phyloP scores from a whole-genome alignment of 2,113 vertebrate species.

The Oostethus manadensis region DNA sequence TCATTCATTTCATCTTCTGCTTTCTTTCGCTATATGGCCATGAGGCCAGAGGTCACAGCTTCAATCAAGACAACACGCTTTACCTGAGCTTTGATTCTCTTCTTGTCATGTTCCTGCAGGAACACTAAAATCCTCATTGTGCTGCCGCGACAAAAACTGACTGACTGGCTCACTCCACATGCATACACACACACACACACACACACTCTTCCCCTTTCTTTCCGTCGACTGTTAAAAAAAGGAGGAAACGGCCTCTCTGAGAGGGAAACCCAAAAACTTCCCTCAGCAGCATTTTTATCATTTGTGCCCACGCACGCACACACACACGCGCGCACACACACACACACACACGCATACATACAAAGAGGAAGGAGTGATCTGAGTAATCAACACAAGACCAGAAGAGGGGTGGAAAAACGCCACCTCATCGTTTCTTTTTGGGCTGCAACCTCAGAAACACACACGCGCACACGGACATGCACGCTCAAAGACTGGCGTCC shows the following conservation, averaged over 20 bases:
- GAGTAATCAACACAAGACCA: background rate
- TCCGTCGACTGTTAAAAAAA: slow-evolving; percentile 3
- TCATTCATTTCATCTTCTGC: background rate
- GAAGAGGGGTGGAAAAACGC: background rate
- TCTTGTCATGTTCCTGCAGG: slow-evolving; percentile 72
- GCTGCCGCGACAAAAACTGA: background rate
- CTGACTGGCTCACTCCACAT: slow-evolving; percentile 3
- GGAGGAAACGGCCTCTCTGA: slow-evolving; percentile 19
- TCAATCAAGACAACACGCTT: slow-evolving; percentile 22
- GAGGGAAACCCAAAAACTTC: background rate
- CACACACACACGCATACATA: background rate
- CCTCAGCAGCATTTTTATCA: background rate
- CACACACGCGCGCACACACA: background rate
- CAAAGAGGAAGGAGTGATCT: slow-evolving; percentile 2
- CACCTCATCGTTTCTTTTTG: background rate
- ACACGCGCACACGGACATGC: background rate
- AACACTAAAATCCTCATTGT: slow-evolving; percentile 72
- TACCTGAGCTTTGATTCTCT: slow-evolving; percentile 68
- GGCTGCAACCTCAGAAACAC: background rate
- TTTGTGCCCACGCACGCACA: background rate
- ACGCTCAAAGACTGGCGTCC: background rate
- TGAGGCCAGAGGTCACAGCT: slow-evolving; percentile 15
- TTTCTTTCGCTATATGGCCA: background rate
- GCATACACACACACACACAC: slow-evolving; percentile 2
- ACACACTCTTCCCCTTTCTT: slow-evolving; percentile 1